Conservation (phyloP, 2,113 vertebrate species). For the Hiodon alosoides region DNA sequence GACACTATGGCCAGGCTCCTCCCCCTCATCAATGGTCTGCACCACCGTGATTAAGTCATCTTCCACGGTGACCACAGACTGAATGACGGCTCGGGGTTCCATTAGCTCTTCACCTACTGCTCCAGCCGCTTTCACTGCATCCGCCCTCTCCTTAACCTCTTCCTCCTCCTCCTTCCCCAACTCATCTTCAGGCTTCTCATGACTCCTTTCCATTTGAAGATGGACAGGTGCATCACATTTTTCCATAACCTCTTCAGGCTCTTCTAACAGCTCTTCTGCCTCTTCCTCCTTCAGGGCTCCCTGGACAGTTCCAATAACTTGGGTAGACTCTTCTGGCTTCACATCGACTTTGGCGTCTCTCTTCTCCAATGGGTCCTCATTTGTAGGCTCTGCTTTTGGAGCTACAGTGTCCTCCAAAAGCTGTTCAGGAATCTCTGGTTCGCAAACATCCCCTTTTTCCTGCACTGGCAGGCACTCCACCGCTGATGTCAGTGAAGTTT, state of each 20-base stretch:
- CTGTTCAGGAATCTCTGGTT: not conserved
- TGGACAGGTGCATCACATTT: slow-evolving; percentile 25
- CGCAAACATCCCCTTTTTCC: slow-evolving; percentile 19
- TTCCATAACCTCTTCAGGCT: slow-evolving; percentile 54
- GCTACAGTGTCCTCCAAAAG: no score
- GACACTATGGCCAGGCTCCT: slow-evolving; percentile 82
- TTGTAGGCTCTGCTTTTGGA: no score
- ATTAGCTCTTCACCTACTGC: slow-evolving; percentile 42
- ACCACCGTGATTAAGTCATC: slow-evolving; percentile 97
- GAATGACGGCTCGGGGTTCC: slow-evolving; percentile 78
- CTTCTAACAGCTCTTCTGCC: slow-evolving; percentile 54
- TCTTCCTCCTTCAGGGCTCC: slow-evolving; percentile 44
- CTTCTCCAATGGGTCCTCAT: no score
- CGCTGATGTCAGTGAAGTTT: no score
- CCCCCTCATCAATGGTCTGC: slow-evolving; percentile 88
- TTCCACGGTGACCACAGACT: slow-evolving; percentile 92
- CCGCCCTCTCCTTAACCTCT: slow-evolving; percentile 17
- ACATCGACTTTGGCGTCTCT: slow-evolving; percentile 6
- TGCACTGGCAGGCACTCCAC: slow-evolving; percentile 4
- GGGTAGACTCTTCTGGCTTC: slow-evolving; percentile 14
- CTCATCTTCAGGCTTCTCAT: not conserved
- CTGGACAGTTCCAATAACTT: slow-evolving; percentile 30
- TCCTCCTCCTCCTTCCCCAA: no score
- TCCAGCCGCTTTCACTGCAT: slow-evolving; percentile 45
- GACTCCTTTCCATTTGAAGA: not conserved